Base-by-base conservation (phyloP, 2,888 invertebrate species). In the Oscheius onirici region DNA sequence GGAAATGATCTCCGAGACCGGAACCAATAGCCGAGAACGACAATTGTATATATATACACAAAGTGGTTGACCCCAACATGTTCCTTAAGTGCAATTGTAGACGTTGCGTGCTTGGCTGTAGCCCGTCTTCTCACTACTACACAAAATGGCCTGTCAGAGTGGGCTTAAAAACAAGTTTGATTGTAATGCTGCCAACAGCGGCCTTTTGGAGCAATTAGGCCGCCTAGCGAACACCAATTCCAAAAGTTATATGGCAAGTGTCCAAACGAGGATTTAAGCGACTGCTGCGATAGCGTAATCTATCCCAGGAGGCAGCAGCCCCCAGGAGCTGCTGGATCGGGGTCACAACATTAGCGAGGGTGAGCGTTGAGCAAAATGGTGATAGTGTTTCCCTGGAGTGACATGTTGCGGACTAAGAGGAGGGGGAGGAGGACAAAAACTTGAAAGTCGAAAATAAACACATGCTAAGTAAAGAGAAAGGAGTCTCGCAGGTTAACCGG, bases 201-300 rank as follows among this genome's bases (percentile, higher is more conserved):
- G 34, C 34, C 28, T 55, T 28, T 55, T 58, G 6, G 22, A 41
- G 41, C 58, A 58, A 58, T 58, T 58, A 58, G 58, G 17, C 41
- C 34, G 24, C 54, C n/a, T 15, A 55, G 54, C 15, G 49, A 46
- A 63, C 63, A 26, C 17, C 54, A 61, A 17, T 5, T 17, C 26
- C 63, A 63, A 63, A 46, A 20, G 63, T 49, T 63, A 63, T 63
- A 28, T 63, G 34, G 63, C 24, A 63, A 63, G 63, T 26, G 49
- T 41, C 63, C 49, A 63, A 63, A 63, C 63, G 63, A 63, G 63
- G 63, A 63, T 63, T 63, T 63, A 63, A 63, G 49, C 46, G 63
- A 49, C 63, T 63, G 41, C 43, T 60, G 63, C 63, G 63, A 63
- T 63, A 63, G 63, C 63, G 63, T 63, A 63, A 63, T 63, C 49